Evolutionary conservation across 2,797 vertebrate genomes (phyloP), one percentile per base, ranked within the genome.

Genomic region (Xerus rutilus): DNA sequence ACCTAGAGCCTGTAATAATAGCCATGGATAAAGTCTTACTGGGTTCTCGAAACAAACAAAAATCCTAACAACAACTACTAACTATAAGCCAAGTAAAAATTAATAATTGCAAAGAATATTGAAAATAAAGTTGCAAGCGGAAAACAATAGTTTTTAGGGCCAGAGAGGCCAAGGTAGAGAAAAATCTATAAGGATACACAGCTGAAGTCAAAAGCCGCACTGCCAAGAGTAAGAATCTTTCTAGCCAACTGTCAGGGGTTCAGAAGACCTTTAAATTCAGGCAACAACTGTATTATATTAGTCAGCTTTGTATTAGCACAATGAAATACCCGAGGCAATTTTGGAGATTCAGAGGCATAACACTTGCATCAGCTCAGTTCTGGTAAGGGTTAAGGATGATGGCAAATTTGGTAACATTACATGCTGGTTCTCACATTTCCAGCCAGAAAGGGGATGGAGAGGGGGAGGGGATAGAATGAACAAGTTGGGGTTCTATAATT

Each of bases 81-180:
- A 86, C 39, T 59, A 49, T 23, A 39, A 84, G 52, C 52, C 65
- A 95, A 95, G 78, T 45, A 85, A 91, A 96, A 89, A 59, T n/a
- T 91, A 52, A 32, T 49, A 47, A 73, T 73, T 92, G 15, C 45
- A 54, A 94, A 94, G 64, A 93, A 54, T 32, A 85, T 82, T 83
- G 87, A 85, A 86, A 45, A 43, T 89, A 86, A 93, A 87, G 62
- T 81, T 86, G 52, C 69, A 96, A 83, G 25, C 76, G 59, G n/a
- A 69, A 81, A 89, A 21, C 7, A 21, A 65, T n/a, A 52, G 32
- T 85, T 89, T 94, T n/a, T 45, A 84, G 54, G 59, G 32, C 32
- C 86, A 65, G 59, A 83, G 39, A 95, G 47, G 25, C 28, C 69
- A 89, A 59, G 39, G 72, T n/a, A 89, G 81, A 83, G 49, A 86